A percentile compares a stretch with the other conserved stretches of the same genome.
These are phyloP conservation scores for Drosophila helvetica DNA, from an alignment of 2,888 invertebrate species.

Conservation along the genomic window DNA sequence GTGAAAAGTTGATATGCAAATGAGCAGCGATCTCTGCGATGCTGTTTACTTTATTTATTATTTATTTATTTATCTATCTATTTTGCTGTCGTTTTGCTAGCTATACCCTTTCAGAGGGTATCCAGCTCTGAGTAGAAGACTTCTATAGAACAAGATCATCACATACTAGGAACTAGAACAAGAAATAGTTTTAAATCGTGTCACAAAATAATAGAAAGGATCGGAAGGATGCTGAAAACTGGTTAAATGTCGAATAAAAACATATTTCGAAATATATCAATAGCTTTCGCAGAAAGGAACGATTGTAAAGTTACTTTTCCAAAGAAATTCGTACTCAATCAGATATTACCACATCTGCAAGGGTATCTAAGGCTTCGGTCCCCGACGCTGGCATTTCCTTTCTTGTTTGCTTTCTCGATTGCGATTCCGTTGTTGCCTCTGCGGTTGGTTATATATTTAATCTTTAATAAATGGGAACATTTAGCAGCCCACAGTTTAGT, in stretches of 20 bases:
- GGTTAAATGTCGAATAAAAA: no score
- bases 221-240: no score
- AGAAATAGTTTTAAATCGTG: no score
- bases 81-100: conserved; percentile 57
- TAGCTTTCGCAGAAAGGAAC: no score
- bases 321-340: no score
- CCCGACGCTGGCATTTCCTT: background rate
- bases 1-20: conserved; percentile 77
- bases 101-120: background rate
- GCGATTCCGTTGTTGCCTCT: conserved; percentile 6
- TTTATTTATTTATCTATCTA: conserved; percentile 71
- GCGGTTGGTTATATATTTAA: conserved; percentile 30
- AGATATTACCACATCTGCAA: background rate
- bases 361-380: background rate
- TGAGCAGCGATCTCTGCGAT: conserved; percentile 37
- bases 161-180: no score
- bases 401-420: conserved; percentile 16
- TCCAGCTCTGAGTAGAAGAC: background rate
- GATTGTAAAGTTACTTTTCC: no score
- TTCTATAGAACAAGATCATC: background rate
- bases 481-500: conserved; percentile 54
- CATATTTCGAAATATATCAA: no score
- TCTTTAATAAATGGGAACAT: conserved; percentile 66
- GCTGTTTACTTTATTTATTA: conserved; percentile 73
- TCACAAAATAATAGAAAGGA: no score